Percentiles rank a stretch among this genome's conserved stretches.
These are phyloP conservation scores for Muraenolepis orangiensis DNA, from an alignment of 2,797 vertebrate genomes.

Conservation along the genomic window DNA sequence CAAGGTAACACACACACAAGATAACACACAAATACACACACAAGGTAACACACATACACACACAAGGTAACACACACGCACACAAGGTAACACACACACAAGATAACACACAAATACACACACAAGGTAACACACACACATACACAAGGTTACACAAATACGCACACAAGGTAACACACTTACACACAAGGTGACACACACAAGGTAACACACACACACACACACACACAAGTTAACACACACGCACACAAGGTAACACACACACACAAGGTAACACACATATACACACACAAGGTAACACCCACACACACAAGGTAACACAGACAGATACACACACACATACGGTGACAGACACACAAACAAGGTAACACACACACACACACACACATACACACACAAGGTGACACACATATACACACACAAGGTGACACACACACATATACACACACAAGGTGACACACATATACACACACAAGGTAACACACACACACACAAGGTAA, in stretches of 20 bases:
- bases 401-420: background rate
- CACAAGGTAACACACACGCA: background rate
- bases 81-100: background rate
- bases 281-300: background rate
- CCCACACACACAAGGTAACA: constrained; percentile 5
- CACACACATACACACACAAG: no score
- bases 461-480: constrained; percentile 6
- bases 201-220: background rate
- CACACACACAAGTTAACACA: background rate
- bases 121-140: background rate
- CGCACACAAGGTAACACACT: no score
- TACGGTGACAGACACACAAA: background rate
- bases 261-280: constrained; percentile 6
- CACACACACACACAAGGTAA: no score
- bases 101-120: background rate
- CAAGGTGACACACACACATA: background rate
- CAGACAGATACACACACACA: background rate
- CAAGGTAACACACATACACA: background rate
- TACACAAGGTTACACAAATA: constrained; percentile 4
- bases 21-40: background rate
- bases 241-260: background rate
- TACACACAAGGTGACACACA: background rate
- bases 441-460: background rate
- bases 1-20: background rate
- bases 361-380: background rate